A percentile compares a stretch with the other conserved stretches of the same genome.
phyloP scores from a whole-genome alignment of 2,797 vertebrate species.

The Sphaeramia orbicularis region DNA sequence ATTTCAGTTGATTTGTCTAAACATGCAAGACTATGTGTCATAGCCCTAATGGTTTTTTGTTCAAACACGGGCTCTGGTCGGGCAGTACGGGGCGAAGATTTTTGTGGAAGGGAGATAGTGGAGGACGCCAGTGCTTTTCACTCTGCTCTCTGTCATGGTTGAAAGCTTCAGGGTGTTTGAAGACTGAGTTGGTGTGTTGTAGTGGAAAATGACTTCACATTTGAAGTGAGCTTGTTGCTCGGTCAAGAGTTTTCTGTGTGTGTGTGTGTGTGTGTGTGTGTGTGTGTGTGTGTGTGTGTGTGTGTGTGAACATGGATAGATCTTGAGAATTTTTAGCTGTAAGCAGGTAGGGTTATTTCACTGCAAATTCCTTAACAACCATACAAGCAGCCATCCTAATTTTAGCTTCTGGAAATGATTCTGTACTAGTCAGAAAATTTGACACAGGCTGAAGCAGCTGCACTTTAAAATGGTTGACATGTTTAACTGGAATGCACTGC shows the following conservation, averaged over 20 bases:
- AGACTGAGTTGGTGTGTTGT: constrained; percentile 58
- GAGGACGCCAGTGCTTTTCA: constrained; percentile 38
- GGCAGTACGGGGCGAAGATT: constrained; percentile 4
- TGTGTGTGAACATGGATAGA: constrained; percentile 7
- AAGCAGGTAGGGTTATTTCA: constrained; percentile 52
- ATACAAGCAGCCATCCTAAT: constrained; percentile 26
- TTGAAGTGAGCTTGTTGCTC: constrained; percentile 47
- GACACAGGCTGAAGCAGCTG: constrained; percentile 26
- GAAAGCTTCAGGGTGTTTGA: constrained; percentile 58
- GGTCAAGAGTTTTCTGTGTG: constrained; percentile 33
- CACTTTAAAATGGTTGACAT: constrained; percentile 65
- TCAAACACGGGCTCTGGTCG: constrained; percentile 25
- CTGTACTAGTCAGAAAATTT: constrained; percentile 28
- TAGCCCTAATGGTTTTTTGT: constrained; percentile 10
- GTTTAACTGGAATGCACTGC: constrained; percentile 35
- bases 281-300: constrained; percentile 6
- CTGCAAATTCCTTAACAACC: constrained; percentile 55
- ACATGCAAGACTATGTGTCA: constrained; percentile 14
- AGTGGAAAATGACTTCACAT: constrained; percentile 62
- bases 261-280: constrained; percentile 9
- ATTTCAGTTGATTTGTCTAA: constrained; percentile 16
- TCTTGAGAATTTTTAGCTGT: constrained; percentile 37
- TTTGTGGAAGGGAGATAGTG: constrained; percentile 36
- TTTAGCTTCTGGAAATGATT: constrained; percentile 48
- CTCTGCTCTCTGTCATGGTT: constrained; percentile 55